Conservation (phyloP, 2,113 vertebrate species). For the Myanophis thanlyinensis region DNA sequence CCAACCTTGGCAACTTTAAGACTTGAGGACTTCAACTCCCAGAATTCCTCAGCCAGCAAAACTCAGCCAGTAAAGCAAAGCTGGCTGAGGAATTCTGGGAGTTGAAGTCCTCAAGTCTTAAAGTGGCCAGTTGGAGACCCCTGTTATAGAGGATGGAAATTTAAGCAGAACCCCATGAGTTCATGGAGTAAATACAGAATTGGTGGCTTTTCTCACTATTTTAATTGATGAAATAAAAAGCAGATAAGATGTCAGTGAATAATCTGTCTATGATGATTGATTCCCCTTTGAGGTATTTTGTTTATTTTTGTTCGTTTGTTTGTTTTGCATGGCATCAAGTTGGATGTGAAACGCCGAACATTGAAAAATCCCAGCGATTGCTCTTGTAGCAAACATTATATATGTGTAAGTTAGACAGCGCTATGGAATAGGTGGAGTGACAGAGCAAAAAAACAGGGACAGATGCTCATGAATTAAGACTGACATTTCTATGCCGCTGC, state of each 20-base stretch:
- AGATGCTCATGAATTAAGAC: constrained; percentile 14
- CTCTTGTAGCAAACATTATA: not conserved
- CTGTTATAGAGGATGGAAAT: not conserved
- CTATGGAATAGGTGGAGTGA: not conserved
- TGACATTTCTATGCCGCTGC: constrained; percentile 11
- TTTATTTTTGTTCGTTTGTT: not conserved
- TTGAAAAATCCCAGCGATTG: not conserved
- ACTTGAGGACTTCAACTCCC: no score
- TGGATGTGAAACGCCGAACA: not conserved
- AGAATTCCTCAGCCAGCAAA: no score
- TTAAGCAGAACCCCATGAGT: not conserved
- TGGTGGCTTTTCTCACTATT: not conserved
- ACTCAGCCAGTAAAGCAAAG: no score
- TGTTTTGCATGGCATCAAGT: not conserved
- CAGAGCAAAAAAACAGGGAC: not conserved
- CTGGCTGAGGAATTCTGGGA: no score
- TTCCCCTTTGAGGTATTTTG: not conserved
- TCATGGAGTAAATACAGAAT: not conserved
- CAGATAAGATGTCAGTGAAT: not conserved
- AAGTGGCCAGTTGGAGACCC: no score
- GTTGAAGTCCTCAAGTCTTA: no score
- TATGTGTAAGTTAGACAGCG: not conserved
- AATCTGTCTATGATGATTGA: not conserved
- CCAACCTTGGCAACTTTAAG: no score
- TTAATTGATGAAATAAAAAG: not conserved